Evolutionary conservation across 2,888 invertebrate genomes (phyloP), one percentile per base, ranked within the genome.

Genomic region (Andrena bucephala): DNA sequence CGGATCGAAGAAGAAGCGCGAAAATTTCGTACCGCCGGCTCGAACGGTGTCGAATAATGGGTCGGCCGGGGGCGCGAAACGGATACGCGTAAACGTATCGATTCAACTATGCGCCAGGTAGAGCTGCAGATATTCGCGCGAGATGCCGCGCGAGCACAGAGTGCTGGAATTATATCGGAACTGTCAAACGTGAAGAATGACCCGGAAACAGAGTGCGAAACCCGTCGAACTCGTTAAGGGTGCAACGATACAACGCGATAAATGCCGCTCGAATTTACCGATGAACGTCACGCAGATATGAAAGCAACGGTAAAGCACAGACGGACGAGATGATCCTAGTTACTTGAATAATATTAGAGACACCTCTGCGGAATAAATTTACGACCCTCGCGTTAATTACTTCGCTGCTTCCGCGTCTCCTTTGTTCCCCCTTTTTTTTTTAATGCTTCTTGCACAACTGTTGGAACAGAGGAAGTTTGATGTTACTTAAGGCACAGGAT

Each of bases 21-120:
- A 71, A 50, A 63, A 48, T 76, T 70, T 54, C 52, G 27, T 42
- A 36, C 36, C 20, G 36, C 3, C 8, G 24, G 31, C 2, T n/a
- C 20, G 70, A 10, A 31, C 48, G 50, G 27, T 24, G n/a, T 4
- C 42, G 52, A 52, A 63, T 76, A 63, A 63, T 72, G 72, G 63
- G 13, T 5, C 27, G 63, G 10, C 24, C 7, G 31, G 13, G 10
- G 10, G 10, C 31, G 33, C 27, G 42, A 57, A 65, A 73, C 57
- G 31, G 63, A 63, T 48, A 65, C 54, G 59, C 71, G 10, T 29
- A 42, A 76, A 50, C 42, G 63, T 31, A 72, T 71, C 72, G 76
- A 72, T 71, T 16, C 48, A 31, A 6, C n/a, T 16, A 24, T 50
- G 20, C 59, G 5, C 29, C 24, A 27, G 4, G 16, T 4, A 42